A percentile compares a stretch with the other conserved stretches of the same genome.
These are phyloP conservation scores for Tetragonula clypearis DNA, from an alignment of 1,140 invertebrate genomes.

Conservation along the genomic window DNA sequence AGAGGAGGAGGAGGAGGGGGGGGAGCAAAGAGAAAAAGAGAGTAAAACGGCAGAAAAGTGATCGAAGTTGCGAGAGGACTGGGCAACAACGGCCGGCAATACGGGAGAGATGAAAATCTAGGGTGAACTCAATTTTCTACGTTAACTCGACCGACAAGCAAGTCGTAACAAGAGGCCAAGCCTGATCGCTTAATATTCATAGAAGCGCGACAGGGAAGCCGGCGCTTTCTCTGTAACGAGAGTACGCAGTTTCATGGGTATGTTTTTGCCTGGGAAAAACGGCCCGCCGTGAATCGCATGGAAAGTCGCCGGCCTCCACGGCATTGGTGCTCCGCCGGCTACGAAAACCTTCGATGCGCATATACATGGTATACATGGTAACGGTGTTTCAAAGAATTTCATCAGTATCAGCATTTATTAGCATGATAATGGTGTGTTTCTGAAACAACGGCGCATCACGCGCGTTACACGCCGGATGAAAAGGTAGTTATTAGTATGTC, in stretches of 20 bases:
- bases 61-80: not conserved
- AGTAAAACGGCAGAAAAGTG: not conserved
- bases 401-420: slow-evolving; percentile 36
- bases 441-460: slow-evolving; percentile 1
- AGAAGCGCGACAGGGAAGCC: slow-evolving; percentile 38
- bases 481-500: slow-evolving; percentile 25
- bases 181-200: slow-evolving; percentile 72
- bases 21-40: not conserved
- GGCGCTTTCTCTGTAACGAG: slow-evolving; percentile 26
- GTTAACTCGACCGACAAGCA: slow-evolving; percentile 51
- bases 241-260: slow-evolving; percentile 51
- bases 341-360: slow-evolving; percentile 1
- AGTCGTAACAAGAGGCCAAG: slow-evolving; percentile 54
- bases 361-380: not conserved
- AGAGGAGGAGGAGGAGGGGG: not conserved
- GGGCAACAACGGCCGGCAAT: not conserved
- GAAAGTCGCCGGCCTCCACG: not conserved
- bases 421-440: slow-evolving; percentile 36
- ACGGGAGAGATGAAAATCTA: slow-evolving; percentile 3
- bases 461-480: not conserved
- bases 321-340: not conserved
- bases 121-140: slow-evolving; percentile 56
- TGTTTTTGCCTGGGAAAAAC: slow-evolving; percentile 55
- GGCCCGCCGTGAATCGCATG: slow-evolving; percentile 36
- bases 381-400: slow-evolving; percentile 34